phyloP scores from a whole-genome alignment of 2,797 vertebrate genomes.

The Anguilla pacifica region DNA sequence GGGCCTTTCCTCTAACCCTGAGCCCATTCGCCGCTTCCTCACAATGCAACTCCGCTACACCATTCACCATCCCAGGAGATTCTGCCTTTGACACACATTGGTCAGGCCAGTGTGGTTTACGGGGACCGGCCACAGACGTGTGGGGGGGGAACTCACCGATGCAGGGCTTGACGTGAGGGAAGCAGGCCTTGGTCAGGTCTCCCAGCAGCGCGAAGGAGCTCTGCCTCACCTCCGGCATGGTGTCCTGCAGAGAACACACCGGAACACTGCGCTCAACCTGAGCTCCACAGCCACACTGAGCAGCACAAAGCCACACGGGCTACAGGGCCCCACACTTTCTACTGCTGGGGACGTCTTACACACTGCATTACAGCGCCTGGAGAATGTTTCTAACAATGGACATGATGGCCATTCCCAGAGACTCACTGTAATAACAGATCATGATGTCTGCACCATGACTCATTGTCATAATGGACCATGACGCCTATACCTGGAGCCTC shows the following conservation, averaged over 20 bases:
- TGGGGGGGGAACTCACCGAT: slow-evolving; percentile 75
- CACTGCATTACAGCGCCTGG: background rate
- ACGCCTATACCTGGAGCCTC: background rate
- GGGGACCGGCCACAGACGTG: background rate
- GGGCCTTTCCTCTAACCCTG: too few relatives aligned
- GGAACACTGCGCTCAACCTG: background rate
- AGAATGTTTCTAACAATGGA: too few relatives aligned
- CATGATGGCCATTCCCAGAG: background rate
- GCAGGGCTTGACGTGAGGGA: slow-evolving; percentile 91
- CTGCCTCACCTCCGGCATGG: slow-evolving; percentile 94
- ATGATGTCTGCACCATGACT: background rate
- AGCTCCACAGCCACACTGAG: background rate
- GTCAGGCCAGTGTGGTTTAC: background rate
- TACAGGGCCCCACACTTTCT: background rate
- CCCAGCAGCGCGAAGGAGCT: slow-evolving; percentile 92
- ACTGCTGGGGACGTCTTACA: too few relatives aligned
- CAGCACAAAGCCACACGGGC: background rate
- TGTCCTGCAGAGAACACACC: slow-evolving; percentile 73
- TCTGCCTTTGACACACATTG: background rate
- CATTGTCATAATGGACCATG: background rate
- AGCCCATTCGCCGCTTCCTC: too few relatives aligned
- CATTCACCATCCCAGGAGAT: slow-evolving; percentile 9
- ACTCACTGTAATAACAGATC: background rate
- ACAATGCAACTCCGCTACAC: background rate
- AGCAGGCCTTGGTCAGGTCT: slow-evolving; percentile 93